phyloP scores from a whole-genome alignment of 2,113 vertebrate species.

The Nibea coibor region DNA sequence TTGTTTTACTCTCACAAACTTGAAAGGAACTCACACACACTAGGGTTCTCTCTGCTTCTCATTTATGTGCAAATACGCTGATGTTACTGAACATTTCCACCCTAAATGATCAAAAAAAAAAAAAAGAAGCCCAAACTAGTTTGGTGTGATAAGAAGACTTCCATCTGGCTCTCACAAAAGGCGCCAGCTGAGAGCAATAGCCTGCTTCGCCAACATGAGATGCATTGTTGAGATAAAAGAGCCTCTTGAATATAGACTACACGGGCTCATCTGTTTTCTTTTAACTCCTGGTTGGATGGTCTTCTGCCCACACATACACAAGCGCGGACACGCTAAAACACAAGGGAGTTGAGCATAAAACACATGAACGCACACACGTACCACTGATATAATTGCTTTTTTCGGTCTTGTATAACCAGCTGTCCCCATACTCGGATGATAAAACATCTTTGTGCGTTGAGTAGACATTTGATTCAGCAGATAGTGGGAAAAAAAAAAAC shows the following conservation, averaged over 20 bases:
- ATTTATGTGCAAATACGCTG: constrained; percentile 70
- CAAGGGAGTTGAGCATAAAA: neutral
- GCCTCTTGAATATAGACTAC: constrained; percentile 37
- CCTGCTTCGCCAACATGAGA: constrained; percentile 54
- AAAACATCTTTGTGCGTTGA: constrained; percentile 10
- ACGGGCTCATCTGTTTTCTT: constrained; percentile 21
- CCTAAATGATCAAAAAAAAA: constrained; percentile 52
- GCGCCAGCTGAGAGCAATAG: constrained; percentile 47
- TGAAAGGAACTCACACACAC: constrained; percentile 16
- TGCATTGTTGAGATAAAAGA: constrained; percentile 64
- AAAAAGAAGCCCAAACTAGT: constrained; percentile 18
- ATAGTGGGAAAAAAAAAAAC: neutral
- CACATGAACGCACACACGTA: neutral
- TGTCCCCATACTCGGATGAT: neutral
- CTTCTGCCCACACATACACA: neutral
- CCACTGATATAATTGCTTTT: constrained; percentile 13
- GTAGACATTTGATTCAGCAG: constrained; percentile 11
- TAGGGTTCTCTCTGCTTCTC: constrained; percentile 41
- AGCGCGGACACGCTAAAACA: constrained; percentile 15
- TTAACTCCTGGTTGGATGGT: constrained; percentile 6
- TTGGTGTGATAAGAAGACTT: constrained; percentile 55
- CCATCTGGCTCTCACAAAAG: constrained; percentile 63
- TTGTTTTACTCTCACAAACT: constrained; percentile 3
- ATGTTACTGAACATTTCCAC: constrained; percentile 43
- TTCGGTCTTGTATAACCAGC: neutral